These are phyloP conservation scores for Mus musculus DNA, from an alignment of 2,113 vertebrate species.

Conservation along the genomic window DNA sequence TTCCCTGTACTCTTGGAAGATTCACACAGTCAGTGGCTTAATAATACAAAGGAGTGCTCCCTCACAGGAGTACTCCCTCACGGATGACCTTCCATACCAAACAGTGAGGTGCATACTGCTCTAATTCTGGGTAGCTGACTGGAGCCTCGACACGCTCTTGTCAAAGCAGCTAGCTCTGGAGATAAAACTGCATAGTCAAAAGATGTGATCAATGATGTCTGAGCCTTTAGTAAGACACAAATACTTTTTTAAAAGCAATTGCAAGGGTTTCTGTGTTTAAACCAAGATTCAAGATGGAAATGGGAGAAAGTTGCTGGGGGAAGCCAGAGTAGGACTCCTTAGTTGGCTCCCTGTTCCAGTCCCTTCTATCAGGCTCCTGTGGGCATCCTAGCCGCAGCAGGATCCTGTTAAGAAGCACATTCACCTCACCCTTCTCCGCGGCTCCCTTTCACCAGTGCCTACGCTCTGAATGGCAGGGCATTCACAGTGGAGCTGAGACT, in stretches of 20 bases:
- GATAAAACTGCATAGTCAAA: background rate
- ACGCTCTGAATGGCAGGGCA: background rate
- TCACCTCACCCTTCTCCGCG: background rate
- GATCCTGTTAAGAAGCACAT: background rate
- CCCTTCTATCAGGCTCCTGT: background rate
- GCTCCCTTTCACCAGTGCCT: background rate
- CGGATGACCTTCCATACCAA: background rate
- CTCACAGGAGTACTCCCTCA: background rate
- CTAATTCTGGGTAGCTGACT: background rate
- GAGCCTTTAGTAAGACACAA: background rate
- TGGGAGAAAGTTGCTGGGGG: background rate
- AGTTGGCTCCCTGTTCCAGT: background rate
- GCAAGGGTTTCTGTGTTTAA: background rate
- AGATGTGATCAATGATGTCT: background rate
- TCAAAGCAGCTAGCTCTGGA: conserved; percentile 16
- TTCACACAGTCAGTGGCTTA: background rate
- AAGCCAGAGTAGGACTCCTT: background rate
- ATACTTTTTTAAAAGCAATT: background rate
- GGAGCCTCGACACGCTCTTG: background rate
- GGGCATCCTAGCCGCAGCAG: background rate
- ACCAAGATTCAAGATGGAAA: background rate
- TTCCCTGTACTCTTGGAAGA: too few relatives aligned
- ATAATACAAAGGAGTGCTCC: too few relatives aligned
- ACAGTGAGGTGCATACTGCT: fast-evolving
- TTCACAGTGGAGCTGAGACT: background rate